Evolutionary conservation across 2,888 invertebrate species (phyloP), one percentile per base, ranked within the genome.

Genomic region (Brassicogethes aeneus): DNA sequence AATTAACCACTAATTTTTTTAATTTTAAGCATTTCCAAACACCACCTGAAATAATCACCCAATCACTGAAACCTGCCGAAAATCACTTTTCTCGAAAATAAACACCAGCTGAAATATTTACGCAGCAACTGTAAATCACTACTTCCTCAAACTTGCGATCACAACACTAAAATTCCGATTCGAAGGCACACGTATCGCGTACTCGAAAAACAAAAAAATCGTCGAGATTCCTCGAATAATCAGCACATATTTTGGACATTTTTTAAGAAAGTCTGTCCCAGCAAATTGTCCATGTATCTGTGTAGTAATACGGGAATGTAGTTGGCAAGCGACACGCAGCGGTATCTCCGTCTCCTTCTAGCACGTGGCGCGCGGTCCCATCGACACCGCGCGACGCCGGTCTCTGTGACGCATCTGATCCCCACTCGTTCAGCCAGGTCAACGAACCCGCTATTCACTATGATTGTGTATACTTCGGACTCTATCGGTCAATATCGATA

Each of bases 271-370:
- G 58, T 59, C 61, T 54, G 59, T 56, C 61, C 59, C 54, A 60
- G 62, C 65, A 60, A 64, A 64, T 65, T 61, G 60, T 64, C 60
- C 63, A 54, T 65, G 62, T 65, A 62, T 64, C 61, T 61, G 62
- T 65, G 62, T 59, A 30, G 12, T 59, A 10, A 59, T 62, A 65
- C 61, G 62, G 61, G 60, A 64, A 62, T 59, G 57, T 55, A 55
- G 52, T 51, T 31, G 37, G 43, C 41, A 44, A 32, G 35, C 40
- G 50, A 47, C 48, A 34, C 37, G 13, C 40, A 15, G 31, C 15
- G 7, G 36, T 32, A 33, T 17, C 43, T 39, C 44, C 46, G 44
- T 60, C 59, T 48, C 49, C 53, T 47, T 60, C 55, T 47, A 42
- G 38, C 43, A 17, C 41, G 41, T 36, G 39, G 7, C 10, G 5